Evolutionary conservation across 2,113 vertebrate species (phyloP).

Genomic region (Gambusia holbrooki): DNA sequence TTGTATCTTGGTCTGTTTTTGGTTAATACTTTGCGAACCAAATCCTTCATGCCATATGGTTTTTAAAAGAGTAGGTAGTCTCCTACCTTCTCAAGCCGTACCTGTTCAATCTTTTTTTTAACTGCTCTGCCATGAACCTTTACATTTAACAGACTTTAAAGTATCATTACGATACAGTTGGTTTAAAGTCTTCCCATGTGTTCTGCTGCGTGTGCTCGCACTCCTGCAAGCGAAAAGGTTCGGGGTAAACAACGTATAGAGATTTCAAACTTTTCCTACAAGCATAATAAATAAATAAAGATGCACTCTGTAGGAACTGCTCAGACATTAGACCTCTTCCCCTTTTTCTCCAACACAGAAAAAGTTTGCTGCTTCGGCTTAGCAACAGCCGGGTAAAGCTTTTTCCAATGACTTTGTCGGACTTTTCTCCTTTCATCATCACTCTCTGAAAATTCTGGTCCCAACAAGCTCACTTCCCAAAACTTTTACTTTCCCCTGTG

Average conservation of each 20-base stretch:
- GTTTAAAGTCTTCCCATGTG: too few relatives aligned
- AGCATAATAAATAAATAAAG: not conserved
- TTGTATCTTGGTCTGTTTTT: too few relatives aligned
- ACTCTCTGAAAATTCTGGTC: constrained; percentile 1
- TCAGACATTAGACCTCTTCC: not conserved
- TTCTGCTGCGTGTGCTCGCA: too few relatives aligned
- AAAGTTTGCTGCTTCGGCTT: not conserved
- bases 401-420: not conserved
- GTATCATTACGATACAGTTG: too few relatives aligned
- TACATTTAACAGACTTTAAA: too few relatives aligned
- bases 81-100: too few relatives aligned
- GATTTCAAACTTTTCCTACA: not conserved
- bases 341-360: not conserved
- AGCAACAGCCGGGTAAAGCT: not conserved
- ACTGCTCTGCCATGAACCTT: too few relatives aligned
- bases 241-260: not conserved
- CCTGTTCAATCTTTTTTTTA: too few relatives aligned
- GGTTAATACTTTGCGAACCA: too few relatives aligned
- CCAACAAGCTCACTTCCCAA: not conserved
- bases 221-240: not conserved
- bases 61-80: too few relatives aligned
- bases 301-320: not conserved
- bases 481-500: not conserved
- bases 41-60: too few relatives aligned
- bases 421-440: constrained; percentile 11